Evolutionary conservation across 2,888 invertebrate genomes (phyloP), one percentile per base, ranked within the genome.

Genomic region (Willowsia nigromaculata): DNA sequence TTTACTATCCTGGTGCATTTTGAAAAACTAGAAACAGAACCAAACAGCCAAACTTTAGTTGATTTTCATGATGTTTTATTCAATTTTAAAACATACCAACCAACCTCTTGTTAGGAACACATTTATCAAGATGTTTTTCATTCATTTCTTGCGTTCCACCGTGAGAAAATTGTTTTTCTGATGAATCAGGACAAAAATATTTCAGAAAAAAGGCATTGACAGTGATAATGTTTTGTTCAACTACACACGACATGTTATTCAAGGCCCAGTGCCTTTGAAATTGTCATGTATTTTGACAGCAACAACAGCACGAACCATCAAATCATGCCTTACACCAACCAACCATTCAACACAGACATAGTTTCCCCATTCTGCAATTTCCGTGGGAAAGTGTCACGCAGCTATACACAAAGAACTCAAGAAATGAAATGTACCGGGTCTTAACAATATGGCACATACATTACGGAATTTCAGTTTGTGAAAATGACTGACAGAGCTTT

Each of bases 401-500:
- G 56, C 56, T n/a, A 1, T 11, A 22, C 25, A 43, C 37, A 3
- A 43, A 43, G 56, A 56, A 56, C 18, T 11, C 11, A 22, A 25
- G 18, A 25, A 13, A 56, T 22, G n/a, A n/a, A n/a, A n/a, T n/a
- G n/a, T n/a, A n/a, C n/a, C n/a, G n/a, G n/a, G n/a, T n/a, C n/a
- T 56, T 18, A 25, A 22, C 18, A 56, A 18, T 7, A 25, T 25
- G 25, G 56, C 56, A 25, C 56, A 25, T 56, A 25, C 56, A 25
- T 56, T 43, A 43, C 9, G 11, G 43, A 43, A 43, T 43, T 43
- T 43, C 13, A 30, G 37, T 37, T 15, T 27, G 25, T 18, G 27
- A 15, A 18, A 81, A 62, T 82, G 82, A 82, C 18, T 65, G 82
- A 82, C 82, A 82, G 68, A 37, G 82, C 82, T 82, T 82, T 82